phyloP scores from a whole-genome alignment of 2,113 vertebrate genomes.

The Rhipidura dahli region DNA sequence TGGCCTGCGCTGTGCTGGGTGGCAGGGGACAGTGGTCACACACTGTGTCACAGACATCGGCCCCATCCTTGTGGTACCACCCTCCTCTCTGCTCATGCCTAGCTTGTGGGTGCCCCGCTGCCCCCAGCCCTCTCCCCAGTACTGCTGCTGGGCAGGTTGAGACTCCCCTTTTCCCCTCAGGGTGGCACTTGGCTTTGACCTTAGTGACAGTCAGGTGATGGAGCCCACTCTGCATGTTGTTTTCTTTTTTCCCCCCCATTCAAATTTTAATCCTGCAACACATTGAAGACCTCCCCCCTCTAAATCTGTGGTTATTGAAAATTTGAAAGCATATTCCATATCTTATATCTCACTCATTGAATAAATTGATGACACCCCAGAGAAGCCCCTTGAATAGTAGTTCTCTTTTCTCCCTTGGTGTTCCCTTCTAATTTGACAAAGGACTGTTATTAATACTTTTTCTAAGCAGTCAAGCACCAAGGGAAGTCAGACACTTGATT shows the following conservation, averaged over 20 bases:
- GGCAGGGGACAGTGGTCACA: neutral
- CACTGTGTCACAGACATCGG: fast-evolving
- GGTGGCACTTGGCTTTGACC: neutral
- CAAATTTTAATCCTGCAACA: neutral
- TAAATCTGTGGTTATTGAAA: neutral
- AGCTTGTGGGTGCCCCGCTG: neutral
- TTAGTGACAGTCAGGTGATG: neutral
- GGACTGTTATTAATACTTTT: neutral
- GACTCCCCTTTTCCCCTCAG: neutral
- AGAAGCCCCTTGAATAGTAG: neutral
- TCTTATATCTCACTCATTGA: neutral
- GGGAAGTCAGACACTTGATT: neutral
- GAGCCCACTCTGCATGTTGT: neutral
- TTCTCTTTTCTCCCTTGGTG: neutral
- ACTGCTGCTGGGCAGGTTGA: neutral
- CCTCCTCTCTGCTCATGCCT: neutral
- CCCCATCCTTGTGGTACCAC: neutral
- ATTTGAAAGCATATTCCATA: neutral
- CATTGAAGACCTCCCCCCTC: neutral
- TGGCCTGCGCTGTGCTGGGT: neutral
- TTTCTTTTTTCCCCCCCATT: neutral
- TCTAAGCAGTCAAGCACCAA: neutral
- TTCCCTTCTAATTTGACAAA: neutral
- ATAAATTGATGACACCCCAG: neutral
- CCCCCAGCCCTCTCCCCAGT: neutral